Conservation (phyloP, 1,140 invertebrate species). For the Rhagoletis zephyria region DNA sequence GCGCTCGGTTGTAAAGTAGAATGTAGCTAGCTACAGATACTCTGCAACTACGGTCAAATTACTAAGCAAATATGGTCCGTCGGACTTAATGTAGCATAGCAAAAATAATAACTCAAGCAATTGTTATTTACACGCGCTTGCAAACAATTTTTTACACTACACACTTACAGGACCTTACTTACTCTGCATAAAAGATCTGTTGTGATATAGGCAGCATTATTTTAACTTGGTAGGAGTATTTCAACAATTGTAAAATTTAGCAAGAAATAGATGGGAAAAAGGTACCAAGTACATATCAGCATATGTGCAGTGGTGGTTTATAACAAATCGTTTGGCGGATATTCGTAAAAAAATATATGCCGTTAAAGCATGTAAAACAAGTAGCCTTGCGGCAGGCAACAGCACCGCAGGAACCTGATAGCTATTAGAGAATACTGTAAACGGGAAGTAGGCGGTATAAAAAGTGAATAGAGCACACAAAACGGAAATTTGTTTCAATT, state of each 20-base stretch:
- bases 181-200: background rate
- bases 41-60: constrained; percentile 41
- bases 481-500: constrained; percentile 55
- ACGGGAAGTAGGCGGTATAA: background rate
- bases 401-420: background rate
- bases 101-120: constrained; percentile 55
- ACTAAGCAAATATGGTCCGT: constrained; percentile 17
- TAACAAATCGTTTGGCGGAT: constrained; percentile 21
- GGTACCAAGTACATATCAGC: background rate
- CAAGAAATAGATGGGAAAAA: background rate
- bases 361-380: constrained; percentile 20
- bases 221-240: too few relatives aligned
- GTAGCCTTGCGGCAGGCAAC: background rate
- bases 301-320: background rate
- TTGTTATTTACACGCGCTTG: constrained; percentile 47
- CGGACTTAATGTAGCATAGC: constrained; percentile 49
- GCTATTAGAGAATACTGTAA: constrained; percentile 26
- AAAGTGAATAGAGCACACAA: constrained; percentile 31
- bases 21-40: background rate
- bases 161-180: background rate
- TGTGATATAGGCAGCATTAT: too few relatives aligned
- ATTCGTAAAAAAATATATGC: background rate
- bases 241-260: constrained; percentile 22
- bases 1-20: background rate
- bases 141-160: constrained; percentile 36